Base-by-base conservation (phyloP, 2,797 vertebrate species). In the Decapterus maruadsi region DNA sequence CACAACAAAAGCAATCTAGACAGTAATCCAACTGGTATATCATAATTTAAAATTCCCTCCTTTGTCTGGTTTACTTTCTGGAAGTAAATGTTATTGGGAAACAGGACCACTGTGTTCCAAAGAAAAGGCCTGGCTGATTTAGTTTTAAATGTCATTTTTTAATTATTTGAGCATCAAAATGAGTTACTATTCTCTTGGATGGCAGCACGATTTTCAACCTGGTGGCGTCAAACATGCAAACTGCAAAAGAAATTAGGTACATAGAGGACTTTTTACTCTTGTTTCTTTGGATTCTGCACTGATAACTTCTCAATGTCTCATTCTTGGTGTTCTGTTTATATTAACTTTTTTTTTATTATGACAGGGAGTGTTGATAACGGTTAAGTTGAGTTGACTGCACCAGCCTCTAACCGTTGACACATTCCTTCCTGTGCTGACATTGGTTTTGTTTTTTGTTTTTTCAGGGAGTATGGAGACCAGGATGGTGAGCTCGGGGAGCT, bases 391-490 rank as follows among this genome's bases (percentile, higher is more conserved):
- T 12, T 14, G 20, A 11, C 64, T 56, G 9, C 9, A 26, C 26
- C 26, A 51, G 31, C 9, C 4, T 38, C 7, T 55, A n/a, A n/a
- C 1, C 10, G 19, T 19, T 72, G 20, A 34, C 4, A 1, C 19
- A 8, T 5, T 8, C 16, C 7, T 22, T 26, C 19, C 36, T 38
- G 13, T 2, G 8, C 42, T 81, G 45, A 85, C 36, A 11, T 43
- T 31, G 26, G 38, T 64, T 56, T 51, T 65, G 61, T 55, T 84
- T 14, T 90, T 46, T 88, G 46, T 72, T 80, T 29, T 72, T 80
- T 29, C 90, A 99, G 97, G 89, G 97, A 98, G 66, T 96, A 96
- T 45, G 77, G 88, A 0, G 97, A 98, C 54, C 97, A 96, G 46
- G 96, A 98, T n/a, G 92, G 95, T 76, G 97, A 98, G 0, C 85